phyloP scores from a whole-genome alignment of 2,797 vertebrate genomes.

The Diglossa cyanea region DNA sequence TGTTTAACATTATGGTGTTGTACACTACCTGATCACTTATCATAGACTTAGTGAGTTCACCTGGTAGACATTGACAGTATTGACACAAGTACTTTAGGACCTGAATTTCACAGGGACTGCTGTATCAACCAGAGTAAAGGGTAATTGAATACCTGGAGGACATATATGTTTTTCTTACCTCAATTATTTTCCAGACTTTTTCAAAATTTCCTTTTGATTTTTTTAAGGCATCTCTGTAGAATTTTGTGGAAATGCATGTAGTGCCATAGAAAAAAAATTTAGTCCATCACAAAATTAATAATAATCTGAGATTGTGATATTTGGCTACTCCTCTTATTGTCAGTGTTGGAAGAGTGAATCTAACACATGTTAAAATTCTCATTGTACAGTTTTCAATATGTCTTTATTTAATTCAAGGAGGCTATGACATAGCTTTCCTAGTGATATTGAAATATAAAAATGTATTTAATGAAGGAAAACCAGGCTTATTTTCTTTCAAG shows the following conservation, averaged over 20 bases:
- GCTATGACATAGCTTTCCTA: background rate
- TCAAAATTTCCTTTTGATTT: background rate
- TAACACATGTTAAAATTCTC: background rate
- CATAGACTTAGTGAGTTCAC: background rate
- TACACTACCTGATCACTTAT: background rate
- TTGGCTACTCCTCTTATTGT: background rate
- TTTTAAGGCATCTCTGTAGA: background rate
- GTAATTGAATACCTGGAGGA: too few relatives aligned
- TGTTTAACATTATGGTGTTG: background rate
- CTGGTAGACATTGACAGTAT: background rate
- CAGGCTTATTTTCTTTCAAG: background rate
- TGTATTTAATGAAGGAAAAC: background rate
- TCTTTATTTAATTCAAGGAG: background rate
- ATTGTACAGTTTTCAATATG: background rate
- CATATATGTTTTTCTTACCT: background rate
- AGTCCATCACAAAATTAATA: background rate
- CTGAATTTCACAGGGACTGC: background rate
- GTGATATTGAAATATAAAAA: background rate
- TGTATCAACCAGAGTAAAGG: background rate
- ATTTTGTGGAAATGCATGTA: background rate
- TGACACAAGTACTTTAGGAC: background rate
- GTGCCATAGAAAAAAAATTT: background rate
- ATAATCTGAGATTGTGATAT: background rate
- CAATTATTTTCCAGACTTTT: background rate
- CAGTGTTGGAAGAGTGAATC: background rate